Percentiles rank a stretch among this genome's conserved stretches.
phyloP scores from a whole-genome alignment of 2,888 invertebrate genomes.

The Glyphotaelius pellucidus region DNA sequence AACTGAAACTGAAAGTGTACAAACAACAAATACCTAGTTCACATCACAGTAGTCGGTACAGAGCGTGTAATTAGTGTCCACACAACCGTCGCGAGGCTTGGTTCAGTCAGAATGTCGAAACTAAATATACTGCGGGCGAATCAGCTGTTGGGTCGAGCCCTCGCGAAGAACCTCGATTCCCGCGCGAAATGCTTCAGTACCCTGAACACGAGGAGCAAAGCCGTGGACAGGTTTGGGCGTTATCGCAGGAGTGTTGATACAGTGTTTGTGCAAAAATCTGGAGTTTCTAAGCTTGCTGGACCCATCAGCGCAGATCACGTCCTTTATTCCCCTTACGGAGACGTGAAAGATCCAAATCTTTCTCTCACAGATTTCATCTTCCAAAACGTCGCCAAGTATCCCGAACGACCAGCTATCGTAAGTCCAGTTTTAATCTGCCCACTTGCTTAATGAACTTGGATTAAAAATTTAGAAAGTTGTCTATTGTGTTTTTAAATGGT shows the following conservation, averaged over 20 bases:
- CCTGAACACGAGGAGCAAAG: not conserved
- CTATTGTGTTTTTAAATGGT: not conserved
- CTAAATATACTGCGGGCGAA: constrained; percentile 41
- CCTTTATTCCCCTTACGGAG: constrained; percentile 76
- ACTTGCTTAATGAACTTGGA: not conserved
- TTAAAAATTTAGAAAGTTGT: not conserved
- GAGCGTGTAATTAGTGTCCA: not conserved
- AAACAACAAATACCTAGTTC: not conserved
- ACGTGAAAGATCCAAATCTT: constrained; percentile 77
- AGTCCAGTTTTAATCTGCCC: constrained; percentile 71
- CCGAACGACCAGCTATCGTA: constrained; percentile 81
- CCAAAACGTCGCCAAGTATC: constrained; percentile 77
- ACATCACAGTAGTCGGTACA: not conserved
- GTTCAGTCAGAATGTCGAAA: constrained; percentile 41
- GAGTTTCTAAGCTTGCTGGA: constrained; percentile 58
- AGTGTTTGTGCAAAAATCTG: constrained; percentile 2
- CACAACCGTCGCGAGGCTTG: not conserved
- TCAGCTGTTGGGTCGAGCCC: constrained; percentile 28
- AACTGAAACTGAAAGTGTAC: not conserved
- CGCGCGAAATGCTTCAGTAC: constrained; percentile 46
- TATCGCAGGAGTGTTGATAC: not conserved
- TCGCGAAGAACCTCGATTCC: constrained; percentile 12
- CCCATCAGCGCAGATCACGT: constrained; percentile 66
- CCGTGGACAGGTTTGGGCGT: constrained; percentile 21
- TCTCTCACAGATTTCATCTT: constrained; percentile 80